These are phyloP conservation scores for Trichogramma dendrolimi DNA, from an alignment of 2,888 invertebrate genomes.

Conservation along the genomic window DNA sequence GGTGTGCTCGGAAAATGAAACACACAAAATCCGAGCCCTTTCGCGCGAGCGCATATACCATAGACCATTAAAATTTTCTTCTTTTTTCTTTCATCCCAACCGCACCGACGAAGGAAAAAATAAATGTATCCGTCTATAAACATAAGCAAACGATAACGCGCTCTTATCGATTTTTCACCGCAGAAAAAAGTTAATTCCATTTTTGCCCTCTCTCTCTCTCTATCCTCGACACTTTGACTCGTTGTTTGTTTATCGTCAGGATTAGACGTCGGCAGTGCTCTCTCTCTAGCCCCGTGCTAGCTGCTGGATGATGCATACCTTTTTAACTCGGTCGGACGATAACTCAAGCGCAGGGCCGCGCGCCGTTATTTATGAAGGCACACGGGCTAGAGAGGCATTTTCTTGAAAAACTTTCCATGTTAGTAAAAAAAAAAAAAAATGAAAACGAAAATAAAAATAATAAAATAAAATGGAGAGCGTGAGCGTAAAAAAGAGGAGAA, in stretches of 20 bases:
- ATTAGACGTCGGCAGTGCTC: constrained; percentile 32
- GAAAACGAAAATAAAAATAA: background rate
- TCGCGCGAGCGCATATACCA: too few relatives aligned
- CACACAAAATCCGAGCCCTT: too few relatives aligned
- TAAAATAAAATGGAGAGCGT: background rate
- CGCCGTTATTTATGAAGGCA: constrained; percentile 25
- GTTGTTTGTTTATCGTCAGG: constrained; percentile 30
- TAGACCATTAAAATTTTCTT: too few relatives aligned
- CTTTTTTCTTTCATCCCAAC: too few relatives aligned
- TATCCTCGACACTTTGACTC: constrained; percentile 3
- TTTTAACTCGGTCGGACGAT: constrained; percentile 24
- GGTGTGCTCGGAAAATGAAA: too few relatives aligned
- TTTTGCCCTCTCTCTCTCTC: too few relatives aligned
- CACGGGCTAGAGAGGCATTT: constrained; percentile 2
- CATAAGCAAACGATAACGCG: too few relatives aligned
- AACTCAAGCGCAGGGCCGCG: constrained; percentile 21
- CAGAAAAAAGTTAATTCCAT: too few relatives aligned
- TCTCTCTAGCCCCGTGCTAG: constrained; percentile 10
- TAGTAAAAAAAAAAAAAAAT: background rate
- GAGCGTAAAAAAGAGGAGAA: background rate
- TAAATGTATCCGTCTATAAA: too few relatives aligned
- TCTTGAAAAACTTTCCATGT: constrained; percentile 10
- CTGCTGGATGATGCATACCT: constrained; percentile 22
- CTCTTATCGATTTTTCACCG: too few relatives aligned
- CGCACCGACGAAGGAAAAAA: too few relatives aligned